Conservation (phyloP, 2,113 vertebrate genomes). For the Cavia aperea region DNA sequence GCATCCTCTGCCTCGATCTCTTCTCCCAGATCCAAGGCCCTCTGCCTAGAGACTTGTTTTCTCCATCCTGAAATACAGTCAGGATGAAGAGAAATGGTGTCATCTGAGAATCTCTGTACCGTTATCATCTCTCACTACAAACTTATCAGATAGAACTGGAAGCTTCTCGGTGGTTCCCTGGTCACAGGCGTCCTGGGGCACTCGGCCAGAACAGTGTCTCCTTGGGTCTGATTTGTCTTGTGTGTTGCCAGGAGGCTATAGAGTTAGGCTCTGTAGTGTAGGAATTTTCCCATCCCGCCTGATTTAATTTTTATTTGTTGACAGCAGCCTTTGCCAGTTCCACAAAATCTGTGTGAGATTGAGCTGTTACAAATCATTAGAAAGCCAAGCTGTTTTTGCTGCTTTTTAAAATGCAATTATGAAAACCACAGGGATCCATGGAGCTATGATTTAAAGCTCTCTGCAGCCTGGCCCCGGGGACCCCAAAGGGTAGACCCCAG, state of each 20-base stretch:
- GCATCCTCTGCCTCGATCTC: background rate
- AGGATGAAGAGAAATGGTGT: background rate
- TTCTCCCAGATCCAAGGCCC: background rate
- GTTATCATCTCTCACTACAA: background rate
- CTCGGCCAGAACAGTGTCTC: background rate
- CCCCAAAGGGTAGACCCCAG: background rate
- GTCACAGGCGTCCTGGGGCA: background rate
- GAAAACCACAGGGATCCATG: background rate
- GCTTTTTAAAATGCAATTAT: slow-evolving; percentile 1
- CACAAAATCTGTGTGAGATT: background rate
- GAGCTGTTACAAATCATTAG: background rate
- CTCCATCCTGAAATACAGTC: background rate
- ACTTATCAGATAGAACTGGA: background rate
- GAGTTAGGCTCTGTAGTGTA: background rate
- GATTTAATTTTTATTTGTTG: slow-evolving; percentile 33
- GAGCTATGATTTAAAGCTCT: slow-evolving; percentile 29
- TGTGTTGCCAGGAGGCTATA: background rate
- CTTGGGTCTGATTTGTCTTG: background rate
- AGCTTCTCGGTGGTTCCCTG: slow-evolving; percentile 9
- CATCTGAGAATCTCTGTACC: background rate
- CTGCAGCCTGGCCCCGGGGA: background rate
- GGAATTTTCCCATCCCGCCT: background rate
- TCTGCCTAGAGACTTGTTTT: background rate
- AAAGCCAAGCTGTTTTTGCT: background rate
- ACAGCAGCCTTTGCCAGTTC: background rate